These are phyloP conservation scores for Darevskia mixta DNA, from an alignment of 2,797 vertebrate species.

Conservation along the genomic window DNA sequence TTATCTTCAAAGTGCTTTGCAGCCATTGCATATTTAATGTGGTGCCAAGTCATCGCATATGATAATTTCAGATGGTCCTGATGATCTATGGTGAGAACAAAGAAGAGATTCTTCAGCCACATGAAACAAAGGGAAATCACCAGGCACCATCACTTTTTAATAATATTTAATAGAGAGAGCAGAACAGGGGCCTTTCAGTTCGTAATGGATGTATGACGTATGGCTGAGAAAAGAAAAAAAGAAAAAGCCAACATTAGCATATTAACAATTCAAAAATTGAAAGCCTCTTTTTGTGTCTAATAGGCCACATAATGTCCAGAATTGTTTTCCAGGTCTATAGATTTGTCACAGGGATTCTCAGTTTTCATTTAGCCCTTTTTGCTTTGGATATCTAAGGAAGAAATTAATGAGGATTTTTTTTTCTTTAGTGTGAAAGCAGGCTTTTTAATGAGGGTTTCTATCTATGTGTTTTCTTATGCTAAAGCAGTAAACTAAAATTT, in stretches of 20 bases:
- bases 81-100: conserved; percentile 33
- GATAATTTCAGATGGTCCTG: conserved; percentile 38
- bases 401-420: not conserved
- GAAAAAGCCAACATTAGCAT: conserved; percentile 39
- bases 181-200: conserved; percentile 53
- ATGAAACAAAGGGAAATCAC: conserved; percentile 16
- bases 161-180: conserved; percentile 44
- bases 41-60: conserved; percentile 2
- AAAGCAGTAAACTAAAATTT: not conserved
- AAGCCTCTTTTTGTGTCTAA: conserved; percentile 62
- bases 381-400: not conserved
- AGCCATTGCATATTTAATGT: conserved; percentile 52
- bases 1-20: conserved; percentile 68
- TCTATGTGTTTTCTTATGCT: not conserved
- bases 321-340: conserved; percentile 58
- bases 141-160: conserved; percentile 16
- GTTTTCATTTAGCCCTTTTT: conserved; percentile 8
- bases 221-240: conserved; percentile 28
- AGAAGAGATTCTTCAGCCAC: conserved; percentile 47
- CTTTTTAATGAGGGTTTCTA: not conserved
- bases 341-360: conserved; percentile 43
- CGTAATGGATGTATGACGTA: conserved; percentile 44
- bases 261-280: conserved; percentile 58
- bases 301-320: conserved; percentile 61
- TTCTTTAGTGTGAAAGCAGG: not conserved